Percentiles rank a stretch among this genome's conserved stretches.
Conservation (phyloP, 2,113 vertebrate species). For the Lutjanus erythropterus region DNA sequence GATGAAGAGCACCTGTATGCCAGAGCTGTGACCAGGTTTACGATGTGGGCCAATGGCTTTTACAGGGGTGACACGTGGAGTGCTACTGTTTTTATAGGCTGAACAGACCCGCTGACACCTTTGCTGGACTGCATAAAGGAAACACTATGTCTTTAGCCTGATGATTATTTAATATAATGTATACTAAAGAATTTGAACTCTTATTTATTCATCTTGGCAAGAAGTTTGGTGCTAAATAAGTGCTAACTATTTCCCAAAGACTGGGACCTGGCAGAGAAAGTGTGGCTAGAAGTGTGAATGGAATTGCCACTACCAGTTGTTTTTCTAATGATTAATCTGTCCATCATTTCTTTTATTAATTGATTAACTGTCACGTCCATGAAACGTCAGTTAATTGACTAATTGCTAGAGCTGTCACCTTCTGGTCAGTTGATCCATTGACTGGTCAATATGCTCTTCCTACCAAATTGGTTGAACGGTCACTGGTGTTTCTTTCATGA, state of each 20-base stretch:
- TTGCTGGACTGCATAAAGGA: constrained; percentile 20
- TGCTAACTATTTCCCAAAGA: constrained; percentile 1
- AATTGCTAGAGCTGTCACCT: no score
- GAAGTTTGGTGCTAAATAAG: not conserved
- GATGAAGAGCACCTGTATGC: constrained; percentile 56
- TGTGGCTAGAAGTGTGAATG: not conserved
- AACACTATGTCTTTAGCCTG: constrained; percentile 23
- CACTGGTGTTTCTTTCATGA: no score
- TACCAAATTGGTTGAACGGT: no score
- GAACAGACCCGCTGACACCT: constrained; percentile 57
- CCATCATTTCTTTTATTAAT: not conserved
- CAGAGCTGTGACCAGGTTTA: constrained; percentile 60
- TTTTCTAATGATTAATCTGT: not conserved
- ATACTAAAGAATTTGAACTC: not conserved
- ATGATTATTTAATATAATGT: constrained; percentile 3
- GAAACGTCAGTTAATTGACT: no score
- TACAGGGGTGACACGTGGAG: constrained; percentile 45
- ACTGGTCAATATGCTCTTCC: no score
- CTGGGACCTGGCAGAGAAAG: not conserved
- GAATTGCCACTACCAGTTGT: not conserved
- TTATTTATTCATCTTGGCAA: constrained; percentile 1
- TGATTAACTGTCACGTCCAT: not conserved
- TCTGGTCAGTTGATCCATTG: no score
- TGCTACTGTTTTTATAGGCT: constrained; percentile 57
- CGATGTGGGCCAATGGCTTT: constrained; percentile 51